A percentile compares a stretch with the other conserved stretches of the same genome.
Conservation (phyloP, 1,140 invertebrate genomes). For the Saxidomus purpurata region DNA sequence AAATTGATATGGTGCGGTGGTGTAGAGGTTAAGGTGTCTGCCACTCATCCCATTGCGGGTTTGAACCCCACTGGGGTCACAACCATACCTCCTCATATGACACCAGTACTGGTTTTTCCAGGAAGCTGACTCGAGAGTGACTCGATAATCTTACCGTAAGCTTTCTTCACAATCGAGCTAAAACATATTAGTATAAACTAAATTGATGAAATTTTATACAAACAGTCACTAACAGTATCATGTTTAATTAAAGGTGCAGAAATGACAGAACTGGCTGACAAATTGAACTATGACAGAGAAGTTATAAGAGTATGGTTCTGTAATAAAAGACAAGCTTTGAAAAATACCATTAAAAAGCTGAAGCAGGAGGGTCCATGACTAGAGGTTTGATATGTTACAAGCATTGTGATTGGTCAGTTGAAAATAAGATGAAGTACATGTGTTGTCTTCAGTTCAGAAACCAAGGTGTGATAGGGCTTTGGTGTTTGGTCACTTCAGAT, state of each 20-base stretch:
- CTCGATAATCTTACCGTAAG: too few relatives aligned
- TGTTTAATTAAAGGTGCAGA: constrained; percentile 91
- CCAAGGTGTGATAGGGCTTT: not conserved
- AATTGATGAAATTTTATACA: too few relatives aligned
- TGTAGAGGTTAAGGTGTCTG: too few relatives aligned
- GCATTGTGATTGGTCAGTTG: not conserved
- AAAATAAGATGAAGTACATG: not conserved
- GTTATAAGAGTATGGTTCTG: constrained; percentile 99
- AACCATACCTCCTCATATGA: too few relatives aligned
- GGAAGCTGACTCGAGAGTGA: too few relatives aligned
- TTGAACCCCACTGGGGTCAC: too few relatives aligned
- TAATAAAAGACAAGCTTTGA: constrained; percentile 98
- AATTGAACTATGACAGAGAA: constrained; percentile 98
- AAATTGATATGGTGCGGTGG: too few relatives aligned
- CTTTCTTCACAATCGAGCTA: too few relatives aligned
- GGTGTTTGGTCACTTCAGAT: constrained; percentile 9
- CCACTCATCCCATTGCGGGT: too few relatives aligned
- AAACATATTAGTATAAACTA: too few relatives aligned
- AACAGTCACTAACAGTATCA: too few relatives aligned
- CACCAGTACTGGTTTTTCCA: too few relatives aligned
- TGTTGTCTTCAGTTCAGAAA: not conserved
- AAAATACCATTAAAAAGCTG: constrained; percentile 93
- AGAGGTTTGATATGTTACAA: not conserved
- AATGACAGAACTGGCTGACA: constrained; percentile 97
- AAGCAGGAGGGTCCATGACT: constrained; percentile 84